Percentiles rank a stretch among this genome's conserved stretches.
These are phyloP conservation scores for Siphamia tubifer DNA, from an alignment of 2,113 vertebrate genomes.

Conservation along the genomic window DNA sequence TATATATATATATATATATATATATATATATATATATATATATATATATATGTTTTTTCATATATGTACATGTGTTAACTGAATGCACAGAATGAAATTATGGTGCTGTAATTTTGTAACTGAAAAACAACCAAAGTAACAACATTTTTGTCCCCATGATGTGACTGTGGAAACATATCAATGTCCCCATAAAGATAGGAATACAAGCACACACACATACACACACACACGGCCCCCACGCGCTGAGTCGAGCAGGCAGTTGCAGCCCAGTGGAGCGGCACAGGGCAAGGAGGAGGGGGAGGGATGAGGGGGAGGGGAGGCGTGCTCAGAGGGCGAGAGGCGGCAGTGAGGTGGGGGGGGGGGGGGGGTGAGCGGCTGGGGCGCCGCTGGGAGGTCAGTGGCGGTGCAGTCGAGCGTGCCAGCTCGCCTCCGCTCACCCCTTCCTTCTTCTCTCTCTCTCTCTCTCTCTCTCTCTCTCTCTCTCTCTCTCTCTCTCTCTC, in stretches of 20 bases:
- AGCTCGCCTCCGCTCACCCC: conserved; percentile 53
- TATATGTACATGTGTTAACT: no score
- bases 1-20: no score
- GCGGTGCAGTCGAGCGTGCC: conserved; percentile 71
- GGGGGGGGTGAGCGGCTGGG: conserved; percentile 25
- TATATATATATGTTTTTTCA: no score
- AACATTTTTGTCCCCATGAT: no score
- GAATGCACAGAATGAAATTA: no score
- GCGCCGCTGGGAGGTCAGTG: conserved; percentile 73
- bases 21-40: no score
- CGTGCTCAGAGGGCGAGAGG: conserved; percentile 55
- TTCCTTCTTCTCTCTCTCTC: conserved; percentile 28
- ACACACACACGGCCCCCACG: conserved; percentile 56
- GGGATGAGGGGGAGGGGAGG: conserved; percentile 3
- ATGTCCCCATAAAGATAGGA: conserved; percentile 17
- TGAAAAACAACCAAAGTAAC: no score
- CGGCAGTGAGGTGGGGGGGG: conserved; percentile 36
- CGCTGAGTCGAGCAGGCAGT: conserved; percentile 76
- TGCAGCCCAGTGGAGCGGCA: conserved; percentile 80
- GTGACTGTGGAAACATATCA: no score
- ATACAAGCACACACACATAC: conserved; percentile 4
- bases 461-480: conserved; percentile 19
- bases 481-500: conserved; percentile 21
- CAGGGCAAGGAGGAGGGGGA: conserved; percentile 44
- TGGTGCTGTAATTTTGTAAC: no score